These are phyloP conservation scores for Rhabdornis inornatus DNA, from an alignment of 2,113 vertebrate species.

Conservation along the genomic window DNA sequence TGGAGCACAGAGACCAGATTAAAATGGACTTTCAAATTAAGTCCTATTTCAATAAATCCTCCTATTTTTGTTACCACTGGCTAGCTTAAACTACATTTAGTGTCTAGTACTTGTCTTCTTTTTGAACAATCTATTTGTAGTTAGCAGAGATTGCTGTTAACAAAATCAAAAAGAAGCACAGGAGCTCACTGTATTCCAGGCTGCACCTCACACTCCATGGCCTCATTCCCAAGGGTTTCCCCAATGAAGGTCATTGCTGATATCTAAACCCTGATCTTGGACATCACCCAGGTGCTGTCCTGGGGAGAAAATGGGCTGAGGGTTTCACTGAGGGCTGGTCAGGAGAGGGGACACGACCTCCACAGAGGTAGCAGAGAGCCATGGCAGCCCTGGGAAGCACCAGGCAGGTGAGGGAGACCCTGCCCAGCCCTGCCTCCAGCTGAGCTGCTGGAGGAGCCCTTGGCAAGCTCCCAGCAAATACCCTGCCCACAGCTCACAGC, in stretches of 20 bases:
- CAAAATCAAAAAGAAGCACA: neutral
- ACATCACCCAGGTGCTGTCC: neutral
- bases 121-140: neutral
- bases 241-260: neutral
- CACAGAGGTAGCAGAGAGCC: neutral
- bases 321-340: neutral
- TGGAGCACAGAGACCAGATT: neutral
- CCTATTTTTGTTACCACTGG: neutral
- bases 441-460: neutral
- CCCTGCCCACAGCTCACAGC: neutral
- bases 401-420: neutral
- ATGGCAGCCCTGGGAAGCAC: neutral
- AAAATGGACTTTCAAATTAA: neutral
- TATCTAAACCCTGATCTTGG: neutral
- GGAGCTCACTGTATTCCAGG: neutral
- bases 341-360: neutral
- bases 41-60: neutral
- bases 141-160: neutral
- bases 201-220: neutral
- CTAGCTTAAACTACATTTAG: neutral
- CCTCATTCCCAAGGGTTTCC: neutral
- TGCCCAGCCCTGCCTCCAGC: neutral
- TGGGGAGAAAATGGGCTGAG: neutral
- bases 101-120: neutral
- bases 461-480: fast-evolving